Evolutionary conservation across 1,140 invertebrate species (phyloP).

Genomic region (Zelostemma sp.): DNA sequence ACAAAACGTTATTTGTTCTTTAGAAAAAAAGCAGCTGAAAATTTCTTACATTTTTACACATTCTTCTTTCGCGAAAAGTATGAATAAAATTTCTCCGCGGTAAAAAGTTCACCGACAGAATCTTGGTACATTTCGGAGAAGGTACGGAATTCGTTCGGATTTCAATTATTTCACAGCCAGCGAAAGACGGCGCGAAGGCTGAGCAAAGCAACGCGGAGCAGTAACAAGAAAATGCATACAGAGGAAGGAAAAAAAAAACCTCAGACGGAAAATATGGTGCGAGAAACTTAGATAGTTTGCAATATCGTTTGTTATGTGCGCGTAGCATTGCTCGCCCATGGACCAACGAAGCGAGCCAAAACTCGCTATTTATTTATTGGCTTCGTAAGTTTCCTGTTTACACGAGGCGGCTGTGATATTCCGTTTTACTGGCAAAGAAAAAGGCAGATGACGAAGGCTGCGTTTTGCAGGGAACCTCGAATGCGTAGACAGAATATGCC

Average conservation of each 20-base stretch:
- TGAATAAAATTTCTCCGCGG: slow-evolving; percentile 20
- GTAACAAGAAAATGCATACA: slow-evolving; percentile 27
- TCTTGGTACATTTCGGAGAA: no score
- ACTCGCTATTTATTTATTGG: slow-evolving; percentile 45
- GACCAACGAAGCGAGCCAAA: slow-evolving; percentile 19
- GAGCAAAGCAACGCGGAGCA: slow-evolving; percentile 22
- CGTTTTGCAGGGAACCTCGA: slow-evolving; percentile 14
- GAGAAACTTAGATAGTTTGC: slow-evolving; percentile 41
- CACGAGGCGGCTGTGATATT: slow-evolving; percentile 17
- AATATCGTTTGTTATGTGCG: slow-evolving; percentile 33
- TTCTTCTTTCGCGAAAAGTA: no score
- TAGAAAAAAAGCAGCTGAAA: no score
- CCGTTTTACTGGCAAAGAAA: slow-evolving; percentile 10
- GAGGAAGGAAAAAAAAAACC: slow-evolving; percentile 24
- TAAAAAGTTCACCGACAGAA: no score
- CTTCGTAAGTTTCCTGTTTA: slow-evolving; percentile 42
- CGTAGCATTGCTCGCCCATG: slow-evolving; percentile 9
- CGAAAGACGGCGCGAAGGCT: slow-evolving; percentile 4
- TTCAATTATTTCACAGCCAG: slow-evolving; percentile 23
- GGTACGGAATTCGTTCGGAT: no score
- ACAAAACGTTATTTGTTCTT: no score
- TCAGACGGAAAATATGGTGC: slow-evolving; percentile 32
- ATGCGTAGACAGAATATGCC: slow-evolving; percentile 9
- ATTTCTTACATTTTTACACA: no score
- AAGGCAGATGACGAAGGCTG: slow-evolving; percentile 4